Evolutionary conservation across 2,113 vertebrate genomes (phyloP), one percentile per base, ranked within the genome.

Genomic region (Etheostoma cragini): DNA sequence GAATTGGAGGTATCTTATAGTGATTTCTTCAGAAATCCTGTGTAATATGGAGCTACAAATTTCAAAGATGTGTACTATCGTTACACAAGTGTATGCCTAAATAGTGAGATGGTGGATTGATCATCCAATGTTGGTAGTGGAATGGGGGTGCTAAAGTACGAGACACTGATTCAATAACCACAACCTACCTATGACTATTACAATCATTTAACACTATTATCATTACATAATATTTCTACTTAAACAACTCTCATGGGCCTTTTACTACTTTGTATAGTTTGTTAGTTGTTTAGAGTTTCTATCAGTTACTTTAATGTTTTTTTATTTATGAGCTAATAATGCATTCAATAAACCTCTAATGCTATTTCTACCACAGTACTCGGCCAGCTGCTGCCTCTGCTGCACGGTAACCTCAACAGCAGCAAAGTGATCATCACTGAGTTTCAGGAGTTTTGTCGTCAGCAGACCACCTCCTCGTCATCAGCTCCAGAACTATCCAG

Each of bases 331-430:
- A 14, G 52, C 5, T 17, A n/a, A 42, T 24, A 8, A 60, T 11
- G 1, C 5, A 1, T 24, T 56, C 7, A 66, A 38, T 4, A 15
- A 2, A 12, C 14, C 46, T 46, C 2, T 60, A 2, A 17, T 54
- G 1, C 26, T 54, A 5, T 67, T 7, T 16, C 16, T 65, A 38
- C 13, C 1, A 1, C 81, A 94, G 93, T 93, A n/a, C 90, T 92
- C 0, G 0, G 74, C 17, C 96, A 96, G 85, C 94, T 99, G 6
- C 94, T 99, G 24, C 97, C 98, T 0, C 93, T 99, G 87, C 95
- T 99, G 8, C 98, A 99, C 0, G 98, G 98, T 0, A 99, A 99
- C 0, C 84, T 96, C 24, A 96, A 98, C 13, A 97, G 98, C 67
- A 96, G 94, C 89, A 98, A 96, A 85, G 94, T 95, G 42, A 99